Conservation (phyloP, 2,888 invertebrate species). For the Meiosimyza decipiens region DNA sequence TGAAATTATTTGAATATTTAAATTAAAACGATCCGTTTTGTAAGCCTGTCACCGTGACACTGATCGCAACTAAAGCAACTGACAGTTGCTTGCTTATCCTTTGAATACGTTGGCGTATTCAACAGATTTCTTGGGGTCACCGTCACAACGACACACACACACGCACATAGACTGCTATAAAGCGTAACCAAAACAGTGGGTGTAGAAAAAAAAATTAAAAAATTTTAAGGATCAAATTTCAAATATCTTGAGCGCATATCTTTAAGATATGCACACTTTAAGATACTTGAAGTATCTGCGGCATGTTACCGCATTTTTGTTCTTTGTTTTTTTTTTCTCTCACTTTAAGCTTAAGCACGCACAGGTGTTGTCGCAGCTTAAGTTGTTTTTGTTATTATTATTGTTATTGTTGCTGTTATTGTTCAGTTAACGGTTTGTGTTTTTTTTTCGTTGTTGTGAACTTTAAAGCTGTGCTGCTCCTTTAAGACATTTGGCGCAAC, state of each 20-base stretch:
- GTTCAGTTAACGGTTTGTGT: no score
- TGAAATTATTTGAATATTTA: not conserved
- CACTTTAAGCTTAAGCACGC: slow-evolving; percentile 3
- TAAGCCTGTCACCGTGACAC: slow-evolving; percentile 42
- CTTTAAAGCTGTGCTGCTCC: not conserved
- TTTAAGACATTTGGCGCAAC: slow-evolving; percentile 7
- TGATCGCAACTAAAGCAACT: slow-evolving; percentile 46
- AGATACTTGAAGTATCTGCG: not conserved
- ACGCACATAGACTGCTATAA: not conserved
- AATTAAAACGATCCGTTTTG: slow-evolving; percentile 23
- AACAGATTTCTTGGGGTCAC: slow-evolving; percentile 17
- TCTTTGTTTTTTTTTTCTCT: not conserved
- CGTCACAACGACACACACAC: slow-evolving; percentile 2
- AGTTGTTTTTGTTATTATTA: slow-evolving; percentile 18
- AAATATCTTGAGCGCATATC: slow-evolving; percentile 26
- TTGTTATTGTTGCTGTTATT: slow-evolving; percentile 6
- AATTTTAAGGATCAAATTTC: slow-evolving; percentile 25
- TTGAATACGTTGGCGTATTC: slow-evolving; percentile 2
- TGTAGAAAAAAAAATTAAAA: no score
- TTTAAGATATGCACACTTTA: not conserved
- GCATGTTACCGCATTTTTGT: no score
- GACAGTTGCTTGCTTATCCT: not conserved
- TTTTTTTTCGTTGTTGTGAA: not conserved
- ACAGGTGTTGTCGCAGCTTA: slow-evolving; percentile 12
- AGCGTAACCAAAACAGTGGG: no score